phyloP scores from a whole-genome alignment of 2,113 vertebrate genomes.

The Abramis brama region DNA sequence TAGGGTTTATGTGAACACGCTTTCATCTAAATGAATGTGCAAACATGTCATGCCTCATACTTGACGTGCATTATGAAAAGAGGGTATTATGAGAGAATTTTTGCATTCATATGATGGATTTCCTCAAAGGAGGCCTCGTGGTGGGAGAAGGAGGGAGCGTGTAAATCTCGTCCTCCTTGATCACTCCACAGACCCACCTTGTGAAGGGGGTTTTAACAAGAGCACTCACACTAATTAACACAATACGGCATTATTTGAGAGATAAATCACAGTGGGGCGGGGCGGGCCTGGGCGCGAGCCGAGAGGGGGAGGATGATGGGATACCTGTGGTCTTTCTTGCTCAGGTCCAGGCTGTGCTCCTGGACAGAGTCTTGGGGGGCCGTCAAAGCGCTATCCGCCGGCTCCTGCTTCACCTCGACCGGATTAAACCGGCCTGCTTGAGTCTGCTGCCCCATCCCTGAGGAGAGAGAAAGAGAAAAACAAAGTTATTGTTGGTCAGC shows the following conservation, averaged over 20 bases:
- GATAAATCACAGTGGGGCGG: conserved; percentile 51
- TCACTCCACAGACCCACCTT: conserved; percentile 55
- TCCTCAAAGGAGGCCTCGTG: conserved; percentile 30
- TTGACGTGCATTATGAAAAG: conserved; percentile 48
- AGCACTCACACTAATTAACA: conserved; percentile 62
- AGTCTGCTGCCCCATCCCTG: conserved; percentile 86
- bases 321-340: conserved; percentile 91
- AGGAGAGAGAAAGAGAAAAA: conserved; percentile 67
- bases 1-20: conserved; percentile 67
- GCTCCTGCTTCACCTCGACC: conserved; percentile 88
- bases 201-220: conserved; percentile 55
- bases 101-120: conserved; percentile 56
- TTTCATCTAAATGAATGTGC: conserved; percentile 58
- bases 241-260: conserved; percentile 53
- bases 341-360: conserved; percentile 94
- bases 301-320: background rate
- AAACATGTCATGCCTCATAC: conserved; percentile 58
- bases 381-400: conserved; percentile 71
- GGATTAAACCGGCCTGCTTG: conserved; percentile 81
- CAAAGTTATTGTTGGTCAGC: conserved; percentile 89
- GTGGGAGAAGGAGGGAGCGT: conserved; percentile 43
- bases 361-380: conserved; percentile 82
- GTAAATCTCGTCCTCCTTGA: conserved; percentile 56
- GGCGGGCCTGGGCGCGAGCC: background rate
- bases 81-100: conserved; percentile 41